phyloP scores from a whole-genome alignment of 1,140 invertebrate genomes.

The Scaptomyza graminum region DNA sequence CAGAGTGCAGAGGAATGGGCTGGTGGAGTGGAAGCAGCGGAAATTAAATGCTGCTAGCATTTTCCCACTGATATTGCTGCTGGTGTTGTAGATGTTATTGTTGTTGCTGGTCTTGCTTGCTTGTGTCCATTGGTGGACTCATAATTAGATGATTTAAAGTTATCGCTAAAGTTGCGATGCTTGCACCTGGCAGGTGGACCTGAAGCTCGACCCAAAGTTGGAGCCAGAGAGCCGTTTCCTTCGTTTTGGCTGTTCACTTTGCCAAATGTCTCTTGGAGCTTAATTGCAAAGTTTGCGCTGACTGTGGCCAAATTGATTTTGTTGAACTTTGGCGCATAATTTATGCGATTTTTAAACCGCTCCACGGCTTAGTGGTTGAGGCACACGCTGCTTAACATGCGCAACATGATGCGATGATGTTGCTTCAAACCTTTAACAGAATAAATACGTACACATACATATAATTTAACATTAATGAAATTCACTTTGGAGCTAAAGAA shows the following conservation, averaged over 20 bases:
- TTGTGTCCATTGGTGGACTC: slow-evolving; percentile 66
- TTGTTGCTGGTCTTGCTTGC: slow-evolving; percentile 31
- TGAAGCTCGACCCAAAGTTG: not conserved
- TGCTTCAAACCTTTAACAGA: slow-evolving; percentile 49
- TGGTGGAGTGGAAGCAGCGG: slow-evolving; percentile 57
- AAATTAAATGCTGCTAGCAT: slow-evolving; percentile 73
- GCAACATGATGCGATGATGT: slow-evolving; percentile 19
- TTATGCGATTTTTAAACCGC: slow-evolving; percentile 71
- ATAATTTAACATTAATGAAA: slow-evolving; percentile 82
- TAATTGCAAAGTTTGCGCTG: slow-evolving; percentile 74
- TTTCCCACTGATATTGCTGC: slow-evolving; percentile 9
- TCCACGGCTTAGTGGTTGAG: slow-evolving; percentile 22
- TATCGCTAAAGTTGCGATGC: slow-evolving; percentile 77
- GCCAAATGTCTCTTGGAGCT: slow-evolving; percentile 70
- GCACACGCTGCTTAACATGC: not conserved
- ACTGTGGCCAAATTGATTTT: slow-evolving; percentile 74
- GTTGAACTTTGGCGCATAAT: slow-evolving; percentile 76
- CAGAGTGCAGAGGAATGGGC: slow-evolving; percentile 1
- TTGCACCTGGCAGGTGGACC: slow-evolving; percentile 17
- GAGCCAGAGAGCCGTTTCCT: slow-evolving; percentile 14
- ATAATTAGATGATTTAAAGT: slow-evolving; percentile 83
- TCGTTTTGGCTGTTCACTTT: slow-evolving; percentile 61
- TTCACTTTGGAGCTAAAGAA: slow-evolving; percentile 69
- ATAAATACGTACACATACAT: slow-evolving; percentile 62
- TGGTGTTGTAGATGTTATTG: slow-evolving; percentile 20